These are phyloP conservation scores for Talpa occidentalis DNA, from an alignment of 2,113 vertebrate species.

Conservation along the genomic window DNA sequence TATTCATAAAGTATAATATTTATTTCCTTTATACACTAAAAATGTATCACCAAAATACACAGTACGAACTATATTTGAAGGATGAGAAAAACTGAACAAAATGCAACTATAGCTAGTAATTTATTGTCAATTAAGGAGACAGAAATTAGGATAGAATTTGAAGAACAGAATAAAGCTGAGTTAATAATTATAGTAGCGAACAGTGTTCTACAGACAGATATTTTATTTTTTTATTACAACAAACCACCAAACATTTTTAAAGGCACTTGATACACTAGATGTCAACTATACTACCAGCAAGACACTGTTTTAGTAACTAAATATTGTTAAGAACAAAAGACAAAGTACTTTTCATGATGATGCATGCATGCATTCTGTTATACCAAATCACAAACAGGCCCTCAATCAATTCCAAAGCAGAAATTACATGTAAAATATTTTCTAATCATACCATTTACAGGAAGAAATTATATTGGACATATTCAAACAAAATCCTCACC, in stretches of 20 bases:
- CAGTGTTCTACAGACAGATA: not conserved
- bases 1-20: not conserved
- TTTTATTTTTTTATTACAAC: not conserved
- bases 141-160: too few species aligned
- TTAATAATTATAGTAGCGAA: not conserved
- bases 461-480: not conserved
- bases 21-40: not conserved
- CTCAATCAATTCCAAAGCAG: not conserved
- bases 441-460: not conserved
- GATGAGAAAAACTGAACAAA: constrained; percentile 13
- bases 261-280: not conserved
- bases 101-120: not conserved
- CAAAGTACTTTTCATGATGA: not conserved
- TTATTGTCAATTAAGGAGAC: not conserved
- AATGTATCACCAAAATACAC: not conserved
- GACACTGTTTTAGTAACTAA: not conserved
- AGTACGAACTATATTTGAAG: not conserved
- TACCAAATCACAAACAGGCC: not conserved
- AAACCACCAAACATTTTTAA: not conserved
- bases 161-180: not conserved
- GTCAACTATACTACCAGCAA: not conserved
- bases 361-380: not conserved
- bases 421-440: not conserved
- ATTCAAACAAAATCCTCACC: not conserved
- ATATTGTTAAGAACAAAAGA: not conserved